Evolutionary conservation across 2,888 invertebrate species (phyloP).

Genomic region (Rhagium mordax): DNA sequence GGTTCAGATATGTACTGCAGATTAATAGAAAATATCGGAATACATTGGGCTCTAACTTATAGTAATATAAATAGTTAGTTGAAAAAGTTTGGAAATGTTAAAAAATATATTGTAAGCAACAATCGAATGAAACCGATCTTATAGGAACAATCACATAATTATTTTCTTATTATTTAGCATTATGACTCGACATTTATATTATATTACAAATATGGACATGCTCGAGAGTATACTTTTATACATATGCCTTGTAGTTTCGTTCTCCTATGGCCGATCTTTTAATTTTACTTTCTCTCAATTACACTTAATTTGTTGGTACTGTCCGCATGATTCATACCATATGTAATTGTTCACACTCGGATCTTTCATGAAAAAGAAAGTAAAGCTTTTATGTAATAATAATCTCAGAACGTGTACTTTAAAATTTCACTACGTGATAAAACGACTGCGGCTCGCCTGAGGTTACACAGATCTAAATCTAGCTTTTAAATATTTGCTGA

Average conservation of each 20-base stretch:
- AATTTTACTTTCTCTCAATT: slow-evolving; percentile 8
- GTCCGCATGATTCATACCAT: slow-evolving; percentile 1
- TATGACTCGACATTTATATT: no score
- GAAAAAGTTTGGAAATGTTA: no score
- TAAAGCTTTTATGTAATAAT: background rate
- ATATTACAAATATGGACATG: no score
- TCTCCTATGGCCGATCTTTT: background rate
- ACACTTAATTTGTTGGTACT: background rate
- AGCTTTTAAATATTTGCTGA: background rate
- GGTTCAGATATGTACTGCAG: background rate
- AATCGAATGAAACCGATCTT: no score
- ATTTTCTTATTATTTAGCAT: no score
- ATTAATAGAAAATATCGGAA: background rate
- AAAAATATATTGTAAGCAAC: no score
- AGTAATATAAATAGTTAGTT: no score
- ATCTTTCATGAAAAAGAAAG: slow-evolving; percentile 10
- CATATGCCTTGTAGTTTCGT: background rate
- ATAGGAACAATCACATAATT: no score
- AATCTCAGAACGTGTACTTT: background rate
- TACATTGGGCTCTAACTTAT: no score
- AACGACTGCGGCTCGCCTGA: background rate
- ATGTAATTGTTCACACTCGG: background rate
- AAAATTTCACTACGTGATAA: background rate
- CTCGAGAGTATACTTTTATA: no score
- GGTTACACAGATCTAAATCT: background rate